Percentiles rank a stretch among this genome's conserved stretches.
These are phyloP conservation scores for Austrolebias charrua DNA, from an alignment of 2,797 vertebrate genomes.

Conservation along the genomic window DNA sequence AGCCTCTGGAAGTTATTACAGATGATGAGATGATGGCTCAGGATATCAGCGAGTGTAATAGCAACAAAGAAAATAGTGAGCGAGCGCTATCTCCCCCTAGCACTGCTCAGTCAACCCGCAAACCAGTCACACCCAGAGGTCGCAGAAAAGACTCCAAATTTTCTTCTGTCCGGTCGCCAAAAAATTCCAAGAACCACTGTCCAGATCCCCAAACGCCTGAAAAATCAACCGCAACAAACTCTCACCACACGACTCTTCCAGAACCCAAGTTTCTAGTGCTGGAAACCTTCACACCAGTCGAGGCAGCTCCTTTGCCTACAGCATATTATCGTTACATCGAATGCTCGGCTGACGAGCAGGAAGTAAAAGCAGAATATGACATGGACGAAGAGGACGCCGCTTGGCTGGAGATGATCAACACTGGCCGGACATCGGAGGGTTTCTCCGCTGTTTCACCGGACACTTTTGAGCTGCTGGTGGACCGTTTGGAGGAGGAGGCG, in stretches of 20 bases:
- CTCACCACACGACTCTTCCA: slow-evolving; percentile 73
- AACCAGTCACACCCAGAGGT: slow-evolving; percentile 80
- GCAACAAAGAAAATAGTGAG: slow-evolving; percentile 98
- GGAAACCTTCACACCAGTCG: slow-evolving; percentile 77
- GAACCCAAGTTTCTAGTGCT: slow-evolving; percentile 89
- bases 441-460: slow-evolving; percentile 83
- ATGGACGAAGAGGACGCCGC: slow-evolving; percentile 97
- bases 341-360: slow-evolving; percentile 86
- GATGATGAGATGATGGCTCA: slow-evolving; percentile 96
- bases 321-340: slow-evolving; percentile 93
- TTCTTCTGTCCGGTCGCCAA: slow-evolving; percentile 74
- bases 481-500: slow-evolving; percentile 91
- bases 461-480: slow-evolving; percentile 91
- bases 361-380: slow-evolving; percentile 92
- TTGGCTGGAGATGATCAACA: slow-evolving; percentile 95
- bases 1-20: slow-evolving; percentile 91
- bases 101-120: slow-evolving; percentile 76
- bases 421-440: slow-evolving; percentile 80
- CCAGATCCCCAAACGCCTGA: slow-evolving; percentile 67
- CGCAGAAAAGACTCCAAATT: slow-evolving; percentile 88
- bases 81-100: slow-evolving; percentile 81
- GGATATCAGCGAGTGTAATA: slow-evolving; percentile 96
- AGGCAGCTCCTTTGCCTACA: slow-evolving; percentile 84
- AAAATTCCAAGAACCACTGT: slow-evolving; percentile 73
- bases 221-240: slow-evolving; percentile 74